phyloP scores from a whole-genome alignment of 1,140 invertebrate genomes.

The Ganaspis sp. region DNA sequence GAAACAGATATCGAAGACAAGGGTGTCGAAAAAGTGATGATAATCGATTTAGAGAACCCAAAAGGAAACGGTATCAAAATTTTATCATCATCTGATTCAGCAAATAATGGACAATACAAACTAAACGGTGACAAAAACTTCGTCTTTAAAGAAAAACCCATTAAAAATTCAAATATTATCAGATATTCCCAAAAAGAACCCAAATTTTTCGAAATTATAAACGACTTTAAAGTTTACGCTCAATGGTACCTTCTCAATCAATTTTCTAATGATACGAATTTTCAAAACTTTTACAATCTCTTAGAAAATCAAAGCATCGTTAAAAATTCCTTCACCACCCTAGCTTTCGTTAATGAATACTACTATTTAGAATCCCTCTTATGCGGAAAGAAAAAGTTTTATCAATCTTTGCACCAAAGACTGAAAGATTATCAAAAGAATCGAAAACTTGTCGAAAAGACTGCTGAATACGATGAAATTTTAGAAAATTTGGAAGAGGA shows the following conservation, averaged over 20 bases:
- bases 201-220: neutral
- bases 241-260: neutral
- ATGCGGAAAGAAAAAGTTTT: too few species aligned
- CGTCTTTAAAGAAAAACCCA: too few species aligned
- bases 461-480: too few species aligned
- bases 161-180: too few species aligned
- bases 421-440: too few species aligned
- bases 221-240: neutral
- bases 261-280: neutral
- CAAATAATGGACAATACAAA: too few species aligned
- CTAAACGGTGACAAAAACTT: too few species aligned
- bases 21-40: neutral
- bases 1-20: neutral
- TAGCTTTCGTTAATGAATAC: neutral
- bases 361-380: neutral
- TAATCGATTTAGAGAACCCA: neutral
- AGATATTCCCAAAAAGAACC: neutral
- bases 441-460: too few species aligned
- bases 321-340: neutral
- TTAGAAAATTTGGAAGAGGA: neutral
- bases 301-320: neutral
- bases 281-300: neutral
- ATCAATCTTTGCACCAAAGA: too few species aligned
- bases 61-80: neutral
- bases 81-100: neutral